Base-by-base conservation (phyloP, 2,888 invertebrate genomes). In the Thyatira batis region DNA sequence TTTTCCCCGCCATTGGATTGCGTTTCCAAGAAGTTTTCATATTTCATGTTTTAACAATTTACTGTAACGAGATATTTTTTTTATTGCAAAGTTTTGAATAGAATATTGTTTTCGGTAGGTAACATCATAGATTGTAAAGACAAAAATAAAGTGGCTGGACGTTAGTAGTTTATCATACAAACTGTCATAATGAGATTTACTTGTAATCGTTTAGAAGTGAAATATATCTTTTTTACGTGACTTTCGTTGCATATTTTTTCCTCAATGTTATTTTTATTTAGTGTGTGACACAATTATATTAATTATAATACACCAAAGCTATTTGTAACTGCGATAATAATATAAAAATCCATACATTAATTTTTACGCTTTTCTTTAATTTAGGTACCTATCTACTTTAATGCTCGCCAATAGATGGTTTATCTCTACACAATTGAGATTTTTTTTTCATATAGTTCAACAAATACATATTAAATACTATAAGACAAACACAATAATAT, bases 151-250 rank as follows among this genome's bases (percentile, higher is more conserved):
- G 30, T 51, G 46, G 51, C 58, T 59, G 57, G 63, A 66, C 58
- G 70, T 50, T 53, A 53, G 53, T 61, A 69, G 62, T 81, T 67
- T 74, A 72, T 87, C 85, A 84, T 69, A 74, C 57, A 64, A 59
- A 67, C 54, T 71, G 80, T 82, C 86, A 83, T 76, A 82, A 65
- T 67, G 66, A 69, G 74, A 71, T 72, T 77, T 72, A 69, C 55
- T 55, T 57, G 59, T 82, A 81, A 85, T 84, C 84, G 71, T 72
- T 79, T 67, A 55, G 57, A 23, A 64, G 69, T 85, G 82, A 88
- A 77, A 78, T 85, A 87, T 86, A 59, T 66, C 57, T 78, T 76
- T 77, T 45, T 67, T 78, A 82, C 88, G 89, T 88, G 88, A 81
- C 87, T 85, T 80, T 81, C 60, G 55, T 64, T 63, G 70, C 71